These are phyloP conservation scores for Morus bassanus DNA, from an alignment of 2,797 vertebrate genomes.

Conservation along the genomic window DNA sequence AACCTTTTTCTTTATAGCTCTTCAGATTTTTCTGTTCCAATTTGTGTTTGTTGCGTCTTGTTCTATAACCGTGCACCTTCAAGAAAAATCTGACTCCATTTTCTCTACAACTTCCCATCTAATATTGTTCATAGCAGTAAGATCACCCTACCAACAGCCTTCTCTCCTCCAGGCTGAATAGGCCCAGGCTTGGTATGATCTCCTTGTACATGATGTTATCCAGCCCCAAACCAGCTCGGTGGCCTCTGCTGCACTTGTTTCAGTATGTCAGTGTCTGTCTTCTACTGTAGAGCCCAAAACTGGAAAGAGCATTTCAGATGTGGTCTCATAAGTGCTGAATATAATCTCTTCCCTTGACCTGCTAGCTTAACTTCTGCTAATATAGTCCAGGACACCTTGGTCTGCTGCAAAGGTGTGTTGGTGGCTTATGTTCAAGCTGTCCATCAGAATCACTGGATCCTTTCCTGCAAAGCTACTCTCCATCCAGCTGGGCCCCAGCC, in stretches of 20 bases:
- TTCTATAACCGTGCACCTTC: neutral
- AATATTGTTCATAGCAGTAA: neutral
- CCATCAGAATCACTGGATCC: neutral
- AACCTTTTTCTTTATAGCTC: neutral
- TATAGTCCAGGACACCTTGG: neutral
- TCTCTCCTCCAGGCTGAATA: neutral
- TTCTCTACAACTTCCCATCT: neutral
- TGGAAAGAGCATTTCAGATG: neutral
- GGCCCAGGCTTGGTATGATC: neutral
- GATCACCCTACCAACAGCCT: neutral
- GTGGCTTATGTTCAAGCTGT: neutral
- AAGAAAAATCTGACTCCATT: neutral
- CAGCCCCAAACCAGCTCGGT: neutral
- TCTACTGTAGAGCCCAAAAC: neutral
- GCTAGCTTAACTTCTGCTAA: neutral
- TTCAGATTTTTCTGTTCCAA: neutral
- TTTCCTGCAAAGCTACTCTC: neutral
- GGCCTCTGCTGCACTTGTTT: neutral
- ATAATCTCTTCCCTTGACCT: neutral
- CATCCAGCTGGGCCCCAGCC: neutral
- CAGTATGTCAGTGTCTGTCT: neutral
- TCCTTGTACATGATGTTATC: neutral
- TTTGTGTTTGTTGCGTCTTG: neutral
- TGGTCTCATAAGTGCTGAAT: neutral
- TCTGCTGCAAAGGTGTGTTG: neutral